These are phyloP conservation scores for Chromis chromis DNA, from an alignment of 2,797 vertebrate genomes.

Conservation along the genomic window DNA sequence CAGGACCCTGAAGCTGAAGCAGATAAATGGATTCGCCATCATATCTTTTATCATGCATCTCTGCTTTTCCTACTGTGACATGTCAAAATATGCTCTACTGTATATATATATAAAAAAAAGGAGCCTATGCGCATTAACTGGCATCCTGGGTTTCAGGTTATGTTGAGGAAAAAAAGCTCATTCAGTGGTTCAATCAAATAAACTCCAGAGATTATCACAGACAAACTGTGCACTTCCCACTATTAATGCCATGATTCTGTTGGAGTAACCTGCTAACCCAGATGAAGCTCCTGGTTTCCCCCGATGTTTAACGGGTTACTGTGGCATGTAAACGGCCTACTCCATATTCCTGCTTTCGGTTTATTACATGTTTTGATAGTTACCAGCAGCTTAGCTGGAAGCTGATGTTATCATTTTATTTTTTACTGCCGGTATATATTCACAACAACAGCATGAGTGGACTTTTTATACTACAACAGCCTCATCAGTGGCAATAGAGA, in stretches of 20 bases:
- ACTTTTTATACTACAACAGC: constrained; percentile 25
- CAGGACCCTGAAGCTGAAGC: neutral
- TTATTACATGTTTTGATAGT: neutral
- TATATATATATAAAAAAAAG: no score
- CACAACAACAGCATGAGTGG: neutral
- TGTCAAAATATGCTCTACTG: constrained; percentile 1
- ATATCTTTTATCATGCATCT: neutral
- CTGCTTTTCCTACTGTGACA: neutral
- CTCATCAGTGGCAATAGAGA: constrained; percentile 36
- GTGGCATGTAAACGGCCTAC: constrained; percentile 25
- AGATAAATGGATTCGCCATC: constrained; percentile 8
- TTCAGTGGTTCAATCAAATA: neutral
- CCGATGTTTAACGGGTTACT: constrained; percentile 30
- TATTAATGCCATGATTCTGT: constrained; percentile 13
- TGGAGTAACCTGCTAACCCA: constrained; percentile 36
- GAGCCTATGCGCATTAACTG: neutral
- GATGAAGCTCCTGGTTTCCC: constrained; percentile 13
- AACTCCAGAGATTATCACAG: neutral
- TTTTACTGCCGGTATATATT: neutral
- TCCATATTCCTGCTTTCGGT: constrained; percentile 9
- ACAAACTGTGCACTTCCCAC: neutral
- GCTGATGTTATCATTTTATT: neutral
- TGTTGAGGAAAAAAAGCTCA: neutral
- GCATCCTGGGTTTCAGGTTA: neutral
- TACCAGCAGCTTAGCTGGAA: neutral